Evolutionary conservation across 2,888 invertebrate species (phyloP).

Genomic region (Cheilosia grossa): DNA sequence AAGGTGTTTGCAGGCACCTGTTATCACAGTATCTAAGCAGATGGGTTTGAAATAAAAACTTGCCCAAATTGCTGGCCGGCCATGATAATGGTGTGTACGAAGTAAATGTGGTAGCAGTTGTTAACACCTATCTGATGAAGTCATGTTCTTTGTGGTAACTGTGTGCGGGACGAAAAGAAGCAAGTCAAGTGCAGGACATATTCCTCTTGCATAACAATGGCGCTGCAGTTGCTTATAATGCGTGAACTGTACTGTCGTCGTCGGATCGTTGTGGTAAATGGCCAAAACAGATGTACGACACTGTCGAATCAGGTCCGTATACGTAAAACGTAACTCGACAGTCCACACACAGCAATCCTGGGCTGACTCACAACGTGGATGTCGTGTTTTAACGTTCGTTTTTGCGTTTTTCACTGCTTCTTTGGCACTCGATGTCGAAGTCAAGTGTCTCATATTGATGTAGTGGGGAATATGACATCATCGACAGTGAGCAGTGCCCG

Average conservation of each 20-base stretch:
- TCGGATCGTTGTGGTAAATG: constrained; percentile 44
- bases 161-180: constrained; percentile 40
- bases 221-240: not conserved
- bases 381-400: constrained; percentile 2
- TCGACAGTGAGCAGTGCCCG: constrained; percentile 21
- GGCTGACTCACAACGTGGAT: constrained; percentile 49
- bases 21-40: constrained; percentile 45
- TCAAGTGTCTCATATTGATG: constrained; percentile 59
- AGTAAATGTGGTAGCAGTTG: constrained; percentile 38
- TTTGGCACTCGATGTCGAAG: constrained; percentile 27
- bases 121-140: constrained; percentile 47
- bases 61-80: constrained; percentile 4
- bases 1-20: constrained; percentile 55
- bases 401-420: constrained; percentile 5
- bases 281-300: constrained; percentile 66
- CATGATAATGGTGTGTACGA: constrained; percentile 20
- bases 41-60: constrained; percentile 28
- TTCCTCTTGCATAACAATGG: constrained; percentile 67
- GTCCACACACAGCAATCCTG: constrained; percentile 46
- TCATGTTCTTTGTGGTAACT: constrained; percentile 57
- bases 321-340: not conserved
- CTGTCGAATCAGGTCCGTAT: constrained; percentile 44
- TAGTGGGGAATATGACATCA: constrained; percentile 65
- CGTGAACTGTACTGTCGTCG: constrained; percentile 59
- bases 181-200: constrained; percentile 36